phyloP scores from a whole-genome alignment of 2,888 invertebrate genomes.

The Drosophila birchii region DNA sequence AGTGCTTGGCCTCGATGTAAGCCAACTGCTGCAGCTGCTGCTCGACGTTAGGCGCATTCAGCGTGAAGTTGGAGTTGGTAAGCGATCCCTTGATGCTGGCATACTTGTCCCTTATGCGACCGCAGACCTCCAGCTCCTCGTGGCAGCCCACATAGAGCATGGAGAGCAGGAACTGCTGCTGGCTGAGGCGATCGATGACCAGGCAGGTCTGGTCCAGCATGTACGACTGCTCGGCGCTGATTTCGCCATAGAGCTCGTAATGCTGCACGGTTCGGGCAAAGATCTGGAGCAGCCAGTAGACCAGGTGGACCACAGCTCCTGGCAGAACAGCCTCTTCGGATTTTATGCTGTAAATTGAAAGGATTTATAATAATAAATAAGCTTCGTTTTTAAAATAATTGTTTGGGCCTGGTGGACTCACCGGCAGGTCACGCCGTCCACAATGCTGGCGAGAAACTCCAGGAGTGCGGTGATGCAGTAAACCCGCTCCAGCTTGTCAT shows the following conservation, averaged over 20 bases:
- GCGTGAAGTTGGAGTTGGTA: slow-evolving; percentile 79
- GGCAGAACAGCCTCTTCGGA: slow-evolving; percentile 95
- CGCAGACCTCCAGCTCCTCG: slow-evolving; percentile 90
- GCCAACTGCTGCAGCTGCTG: slow-evolving; percentile 81
- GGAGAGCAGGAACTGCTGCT: slow-evolving; percentile 91
- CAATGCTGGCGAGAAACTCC: slow-evolving; percentile 91
- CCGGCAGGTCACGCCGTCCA: slow-evolving; percentile 86
- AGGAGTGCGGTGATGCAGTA: slow-evolving; percentile 94
- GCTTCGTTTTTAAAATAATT: background rate
- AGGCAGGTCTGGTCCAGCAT: slow-evolving; percentile 89
- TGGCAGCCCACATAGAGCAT: slow-evolving; percentile 93
- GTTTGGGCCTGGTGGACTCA: slow-evolving; percentile 36
- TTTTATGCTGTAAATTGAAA: slow-evolving; percentile 87
- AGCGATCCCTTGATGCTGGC: slow-evolving; percentile 81
- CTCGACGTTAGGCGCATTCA: slow-evolving; percentile 73
- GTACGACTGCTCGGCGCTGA: slow-evolving; percentile 85
- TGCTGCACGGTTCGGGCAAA: slow-evolving; percentile 84
- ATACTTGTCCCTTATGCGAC: slow-evolving; percentile 90
- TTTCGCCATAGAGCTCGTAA: slow-evolving; percentile 78
- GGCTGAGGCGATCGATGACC: slow-evolving; percentile 89
- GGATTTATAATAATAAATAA: background rate
- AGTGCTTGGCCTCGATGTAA: slow-evolving; percentile 81
- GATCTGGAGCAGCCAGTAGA: slow-evolving; percentile 92
- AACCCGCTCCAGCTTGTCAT: slow-evolving; percentile 93
- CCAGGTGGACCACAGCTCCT: slow-evolving; percentile 91